Base-by-base conservation (phyloP, 2,113 vertebrate species). In the Oryzias celebensis region DNA sequence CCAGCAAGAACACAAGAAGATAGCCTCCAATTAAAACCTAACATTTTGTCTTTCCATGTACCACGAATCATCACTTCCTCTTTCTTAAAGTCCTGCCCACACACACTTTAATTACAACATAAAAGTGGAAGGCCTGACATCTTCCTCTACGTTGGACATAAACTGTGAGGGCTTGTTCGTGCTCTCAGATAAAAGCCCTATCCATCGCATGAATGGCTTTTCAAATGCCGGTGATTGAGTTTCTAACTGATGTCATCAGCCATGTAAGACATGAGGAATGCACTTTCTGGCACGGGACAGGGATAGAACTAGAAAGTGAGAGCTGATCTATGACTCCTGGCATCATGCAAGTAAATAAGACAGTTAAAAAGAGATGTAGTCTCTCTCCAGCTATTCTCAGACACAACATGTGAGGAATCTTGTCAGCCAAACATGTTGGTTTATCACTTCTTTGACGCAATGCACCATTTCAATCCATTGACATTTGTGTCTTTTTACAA, bases 101-200 rank as follows among this genome's bases (percentile, higher is more conserved):
- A 14, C n/a, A 10, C 5, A 16, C 59, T 74, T 62, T 77, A 83
- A 71, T 71, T 71, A 60, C 16, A 18, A 63, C 68, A 63, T 71
- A 46, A 77, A 59, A n/a, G 55, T 3, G 5, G 2, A 16, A 45
- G 16, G 55, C 49, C 59, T 65, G 77, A 65, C 69, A 48, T 18
- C 55, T 57, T 51, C 4, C 36, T 52, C 64, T 43, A 8, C 12
- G 1, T 58, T n/a, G 15, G 0, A 44, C 67, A 46, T 54, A 60
- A 63, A 63, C 72, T 1, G 4, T 56, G 57, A 57, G 12, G 54
- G 61, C 68, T 79, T 44, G 26, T 28, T 67, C 80, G 7, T 16
- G 13, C 20, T 26, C 6, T 2, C 22, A 41, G 42, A 22, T 51
- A 20, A 71, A 50, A 4, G 17, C 69, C 46, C 3, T 23, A 42